These are phyloP conservation scores for Brachyhypopomus occidentalis DNA, from an alignment of 2,113 vertebrate species.

Conservation along the genomic window DNA sequence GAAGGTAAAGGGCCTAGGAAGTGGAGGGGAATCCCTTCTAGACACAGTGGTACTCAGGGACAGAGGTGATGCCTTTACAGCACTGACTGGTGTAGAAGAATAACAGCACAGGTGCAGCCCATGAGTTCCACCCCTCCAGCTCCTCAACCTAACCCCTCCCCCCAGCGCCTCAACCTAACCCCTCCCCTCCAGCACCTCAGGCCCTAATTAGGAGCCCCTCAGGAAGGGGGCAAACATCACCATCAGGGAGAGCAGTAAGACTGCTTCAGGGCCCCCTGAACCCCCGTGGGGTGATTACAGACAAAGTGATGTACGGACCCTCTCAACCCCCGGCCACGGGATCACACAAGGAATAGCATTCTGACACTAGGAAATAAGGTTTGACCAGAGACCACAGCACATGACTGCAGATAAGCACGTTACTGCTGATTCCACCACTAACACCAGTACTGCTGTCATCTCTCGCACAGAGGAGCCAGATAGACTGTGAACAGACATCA, in stretches of 20 bases:
- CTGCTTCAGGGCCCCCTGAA: neutral
- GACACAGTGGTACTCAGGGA: slow-evolving; percentile 65
- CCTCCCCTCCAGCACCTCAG: slow-evolving; percentile 37
- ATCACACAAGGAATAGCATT: neutral
- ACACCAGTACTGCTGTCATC: neutral
- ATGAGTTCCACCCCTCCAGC: no score
- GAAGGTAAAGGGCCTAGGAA: neutral
- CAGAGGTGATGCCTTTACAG: slow-evolving; percentile 65
- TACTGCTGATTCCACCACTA: neutral
- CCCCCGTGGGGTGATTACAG: neutral
- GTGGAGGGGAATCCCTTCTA: slow-evolving; percentile 62
- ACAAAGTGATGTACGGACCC: neutral
- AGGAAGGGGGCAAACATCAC: slow-evolving; percentile 60
- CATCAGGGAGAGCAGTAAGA: neutral
- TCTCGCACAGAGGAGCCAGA: neutral
- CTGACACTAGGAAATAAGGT: neutral
- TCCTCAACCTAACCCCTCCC: neutral
- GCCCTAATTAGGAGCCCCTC: slow-evolving; percentile 67
- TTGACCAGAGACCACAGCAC: neutral
- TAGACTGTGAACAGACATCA: neutral
- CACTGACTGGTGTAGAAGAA: slow-evolving; percentile 73
- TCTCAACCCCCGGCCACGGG: neutral
- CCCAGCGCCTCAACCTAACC: neutral
- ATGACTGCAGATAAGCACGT: neutral
- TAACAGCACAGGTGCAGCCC: slow-evolving; percentile 70